A percentile compares a stretch with the other conserved stretches of the same genome.
phyloP scores from a whole-genome alignment of 2,797 vertebrate genomes.

The Centroberyx gerrardi region DNA sequence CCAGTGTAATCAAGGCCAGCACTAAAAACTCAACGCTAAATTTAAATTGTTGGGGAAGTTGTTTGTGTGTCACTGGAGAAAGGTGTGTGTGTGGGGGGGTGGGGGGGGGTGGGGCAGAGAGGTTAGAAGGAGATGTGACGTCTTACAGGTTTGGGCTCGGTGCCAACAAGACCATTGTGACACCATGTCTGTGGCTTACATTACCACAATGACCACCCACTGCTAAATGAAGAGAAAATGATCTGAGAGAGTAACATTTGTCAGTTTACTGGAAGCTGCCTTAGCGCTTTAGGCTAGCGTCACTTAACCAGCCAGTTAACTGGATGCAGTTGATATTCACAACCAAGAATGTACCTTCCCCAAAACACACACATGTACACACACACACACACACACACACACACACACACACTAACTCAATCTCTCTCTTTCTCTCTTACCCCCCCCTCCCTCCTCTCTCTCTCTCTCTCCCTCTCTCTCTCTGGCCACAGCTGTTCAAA shows the following conservation, averaged over 20 bases:
- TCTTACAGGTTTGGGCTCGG: slow-evolving; percentile 31
- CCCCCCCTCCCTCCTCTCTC: slow-evolving; percentile 3
- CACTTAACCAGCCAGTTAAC: slow-evolving; percentile 64
- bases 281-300: slow-evolving; percentile 58
- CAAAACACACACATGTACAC: not conserved
- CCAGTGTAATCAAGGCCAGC: slow-evolving; percentile 22
- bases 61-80: not conserved
- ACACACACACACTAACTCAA: slow-evolving; percentile 6
- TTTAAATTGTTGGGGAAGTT: slow-evolving; percentile 5
- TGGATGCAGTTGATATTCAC: slow-evolving; percentile 69
- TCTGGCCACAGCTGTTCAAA: slow-evolving; percentile 80
- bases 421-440: not conserved
- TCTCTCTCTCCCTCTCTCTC: slow-evolving; percentile 46
- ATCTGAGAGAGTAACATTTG: slow-evolving; percentile 64
- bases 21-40: slow-evolving; percentile 15
- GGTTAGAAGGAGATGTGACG: slow-evolving; percentile 37
- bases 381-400: slow-evolving; percentile 13
- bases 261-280: slow-evolving; percentile 74
- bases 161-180: slow-evolving; percentile 49
- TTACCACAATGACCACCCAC: slow-evolving; percentile 64
- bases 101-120: not conserved
- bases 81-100: no score
- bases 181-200: slow-evolving; percentile 48
- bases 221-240: slow-evolving; percentile 55
- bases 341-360: slow-evolving; percentile 45